These are phyloP conservation scores for Nerophis ophidion DNA, from an alignment of 2,113 vertebrate species.

Conservation along the genomic window DNA sequence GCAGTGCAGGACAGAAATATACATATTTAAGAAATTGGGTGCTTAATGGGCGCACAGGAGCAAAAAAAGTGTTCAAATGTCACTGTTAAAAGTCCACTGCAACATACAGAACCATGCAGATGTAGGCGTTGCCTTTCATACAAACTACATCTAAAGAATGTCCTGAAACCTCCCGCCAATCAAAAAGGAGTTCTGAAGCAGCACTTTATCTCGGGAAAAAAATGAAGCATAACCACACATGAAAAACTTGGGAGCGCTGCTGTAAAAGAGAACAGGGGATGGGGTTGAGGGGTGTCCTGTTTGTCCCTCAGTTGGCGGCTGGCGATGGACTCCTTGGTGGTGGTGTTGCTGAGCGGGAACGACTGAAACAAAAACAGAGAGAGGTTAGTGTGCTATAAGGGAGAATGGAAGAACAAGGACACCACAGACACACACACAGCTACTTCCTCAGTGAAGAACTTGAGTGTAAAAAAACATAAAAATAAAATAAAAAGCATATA, in stretches of 20 bases:
- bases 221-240: background rate
- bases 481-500: background rate
- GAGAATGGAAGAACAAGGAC: constrained; percentile 23
- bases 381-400: constrained; percentile 36
- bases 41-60: background rate
- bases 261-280: constrained; percentile 34
- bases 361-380: constrained; percentile 64
- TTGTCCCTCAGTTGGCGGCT: constrained; percentile 58
- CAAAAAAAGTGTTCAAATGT: constrained; percentile 4
- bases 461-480: background rate
- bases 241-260: background rate
- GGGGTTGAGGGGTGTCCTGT: constrained; percentile 6
- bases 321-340: constrained; percentile 64
- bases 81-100: constrained; percentile 37
- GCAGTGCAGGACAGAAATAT: constrained; percentile 44
- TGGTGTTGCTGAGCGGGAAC: constrained; percentile 70
- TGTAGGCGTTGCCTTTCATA: constrained; percentile 2
- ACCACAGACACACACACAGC: background rate
- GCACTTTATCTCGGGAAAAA: background rate
- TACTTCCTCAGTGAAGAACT: background rate
- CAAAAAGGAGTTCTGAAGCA: background rate
- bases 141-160: background rate
- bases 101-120: constrained; percentile 10
- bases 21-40: constrained; percentile 25
- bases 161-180: background rate